phyloP scores from a whole-genome alignment of 2,888 invertebrate genomes.

The Pasiphila rectangulata region DNA sequence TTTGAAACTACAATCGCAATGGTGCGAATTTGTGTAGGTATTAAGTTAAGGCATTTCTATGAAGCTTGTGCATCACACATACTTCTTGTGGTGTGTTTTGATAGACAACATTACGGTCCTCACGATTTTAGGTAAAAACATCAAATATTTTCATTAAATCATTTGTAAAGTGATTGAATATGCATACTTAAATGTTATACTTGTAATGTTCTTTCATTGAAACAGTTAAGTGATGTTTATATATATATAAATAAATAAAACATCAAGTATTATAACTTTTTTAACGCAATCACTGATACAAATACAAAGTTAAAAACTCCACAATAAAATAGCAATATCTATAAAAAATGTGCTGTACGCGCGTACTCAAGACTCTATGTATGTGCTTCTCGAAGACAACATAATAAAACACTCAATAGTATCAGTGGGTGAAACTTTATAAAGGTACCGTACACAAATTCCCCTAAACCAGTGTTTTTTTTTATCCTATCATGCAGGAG shows the following conservation, averaged over 20 bases:
- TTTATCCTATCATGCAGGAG: constrained; percentile 65
- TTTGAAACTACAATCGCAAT: constrained; percentile 39
- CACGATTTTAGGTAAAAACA: neutral
- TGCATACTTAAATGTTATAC: neutral
- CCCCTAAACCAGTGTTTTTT: constrained; percentile 61
- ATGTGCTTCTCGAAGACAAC: constrained; percentile 65
- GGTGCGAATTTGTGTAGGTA: constrained; percentile 79
- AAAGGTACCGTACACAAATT: constrained; percentile 80
- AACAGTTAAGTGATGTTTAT: neutral
- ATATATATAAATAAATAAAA: neutral
- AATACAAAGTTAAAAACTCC: constrained; percentile 4
- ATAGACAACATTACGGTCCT: neutral
- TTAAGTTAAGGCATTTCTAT: constrained; percentile 61
- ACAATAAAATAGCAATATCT: constrained; percentile 15
- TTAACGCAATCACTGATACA: constrained; percentile 8
- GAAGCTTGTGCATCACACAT: constrained; percentile 16
- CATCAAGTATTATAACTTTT: neutral
- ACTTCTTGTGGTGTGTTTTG: constrained; percentile 1
- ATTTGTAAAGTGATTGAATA: neutral
- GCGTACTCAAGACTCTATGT: constrained; percentile 45
- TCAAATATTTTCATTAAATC: no score
- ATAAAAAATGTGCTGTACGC: constrained; percentile 38
- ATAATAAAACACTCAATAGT: constrained; percentile 53
- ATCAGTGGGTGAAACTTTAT: constrained; percentile 80
- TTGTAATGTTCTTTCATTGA: neutral